These are phyloP conservation scores for Cochlearius cochlearius DNA, from an alignment of 2,113 vertebrate genomes.

Conservation along the genomic window DNA sequence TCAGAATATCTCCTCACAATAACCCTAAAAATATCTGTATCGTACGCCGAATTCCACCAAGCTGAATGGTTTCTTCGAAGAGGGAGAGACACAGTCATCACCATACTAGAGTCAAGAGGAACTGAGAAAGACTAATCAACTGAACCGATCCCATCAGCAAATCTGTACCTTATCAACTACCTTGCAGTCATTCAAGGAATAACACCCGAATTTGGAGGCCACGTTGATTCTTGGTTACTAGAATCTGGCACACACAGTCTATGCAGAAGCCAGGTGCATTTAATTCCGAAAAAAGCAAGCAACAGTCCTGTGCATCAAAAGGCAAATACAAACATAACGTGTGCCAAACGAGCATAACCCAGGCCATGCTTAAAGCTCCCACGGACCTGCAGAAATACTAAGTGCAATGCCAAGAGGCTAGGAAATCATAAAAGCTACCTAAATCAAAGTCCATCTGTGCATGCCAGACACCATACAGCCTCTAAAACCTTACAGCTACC, in stretches of 20 bases:
- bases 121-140: not conserved
- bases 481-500: not conserved
- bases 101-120: rapidly evolving
- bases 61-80: not conserved
- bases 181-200: not conserved
- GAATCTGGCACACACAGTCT: not conserved
- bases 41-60: not conserved
- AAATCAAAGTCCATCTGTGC: rapidly evolving
- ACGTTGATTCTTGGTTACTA: rapidly evolving
- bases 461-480: not conserved
- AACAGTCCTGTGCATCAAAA: not conserved
- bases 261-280: not conserved
- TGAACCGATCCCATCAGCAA: rapidly evolving
- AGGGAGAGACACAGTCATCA: not conserved
- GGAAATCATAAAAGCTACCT: not conserved
- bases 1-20: not conserved
- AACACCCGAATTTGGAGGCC: not conserved
- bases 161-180: not conserved
- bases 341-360: not conserved
- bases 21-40: not conserved
- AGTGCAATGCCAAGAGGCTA: rapidly evolving
- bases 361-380: not conserved
- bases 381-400: rapidly evolving
- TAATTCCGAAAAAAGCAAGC: not conserved
- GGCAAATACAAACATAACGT: rapidly evolving